Evolutionary conservation across 2,113 vertebrate genomes (phyloP).

Genomic region (Tupaia tana): DNA sequence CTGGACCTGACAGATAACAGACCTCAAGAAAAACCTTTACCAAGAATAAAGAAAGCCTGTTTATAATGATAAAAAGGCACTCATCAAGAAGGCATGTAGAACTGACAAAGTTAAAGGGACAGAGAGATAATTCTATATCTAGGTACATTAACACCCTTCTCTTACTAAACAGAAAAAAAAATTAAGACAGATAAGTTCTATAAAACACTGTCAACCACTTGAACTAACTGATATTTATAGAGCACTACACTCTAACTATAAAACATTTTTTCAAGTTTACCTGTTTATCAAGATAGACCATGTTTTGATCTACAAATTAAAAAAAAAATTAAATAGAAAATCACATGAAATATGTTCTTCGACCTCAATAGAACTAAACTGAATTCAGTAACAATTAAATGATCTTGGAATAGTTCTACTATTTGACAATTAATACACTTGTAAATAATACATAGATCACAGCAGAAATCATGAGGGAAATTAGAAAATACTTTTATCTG

Average conservation of each 20-base stretch:
- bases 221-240: not conserved
- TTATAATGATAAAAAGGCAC: not conserved
- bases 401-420: not conserved
- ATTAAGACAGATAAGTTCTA: not conserved
- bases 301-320: not conserved
- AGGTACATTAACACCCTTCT: not conserved
- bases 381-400: not conserved
- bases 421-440: not conserved
- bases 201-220: not conserved
- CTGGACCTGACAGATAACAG: not conserved
- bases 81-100: not conserved
- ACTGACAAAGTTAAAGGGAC: conserved; percentile 1
- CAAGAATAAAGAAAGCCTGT: not conserved
- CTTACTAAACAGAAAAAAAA: not conserved
- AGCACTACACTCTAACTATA: not conserved
- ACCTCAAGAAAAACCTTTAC: not conserved
- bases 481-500: not conserved
- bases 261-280: not conserved
- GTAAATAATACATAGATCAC: not conserved
- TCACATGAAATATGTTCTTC: not conserved
- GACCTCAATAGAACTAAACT: not conserved
- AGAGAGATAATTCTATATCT: not conserved
- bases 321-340: conserved; percentile 5
- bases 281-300: not conserved
- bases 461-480: not conserved